Evolutionary conservation across 2,888 invertebrate species (phyloP), one percentile per base, ranked within the genome.

Genomic region (Pogonocherus hispidulus): DNA sequence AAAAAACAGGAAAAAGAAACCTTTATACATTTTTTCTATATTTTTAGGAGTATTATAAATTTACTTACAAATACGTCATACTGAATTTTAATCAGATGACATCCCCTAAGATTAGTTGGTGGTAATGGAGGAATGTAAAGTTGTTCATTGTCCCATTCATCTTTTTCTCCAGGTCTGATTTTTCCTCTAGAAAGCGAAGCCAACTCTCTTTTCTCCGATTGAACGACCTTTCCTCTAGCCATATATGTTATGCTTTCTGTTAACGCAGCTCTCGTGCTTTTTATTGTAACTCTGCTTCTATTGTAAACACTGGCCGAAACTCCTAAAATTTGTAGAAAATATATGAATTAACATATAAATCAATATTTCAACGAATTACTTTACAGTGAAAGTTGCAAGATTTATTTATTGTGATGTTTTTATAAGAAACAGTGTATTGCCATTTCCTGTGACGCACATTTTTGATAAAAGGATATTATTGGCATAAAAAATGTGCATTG

Each of bases 51-150:
- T n/a, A n/a, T n/a, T n/a, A n/a, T n/a, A 59, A 56, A 47, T 32
- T 0, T 65, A 91, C 94, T 92, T 85, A 95, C 95, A 84, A 93
- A 96, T 63, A 97, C 94, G 84, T 97, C 96, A 83, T 98, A 98
- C 79, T 94, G 93, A 79, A 98, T 95, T 83, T 94, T 92, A 81
- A 98, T 97, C 79, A 98, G 91, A 86, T 96, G 96, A 84, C 97
- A 98, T 66, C 97, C 97, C 78, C 96, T 90, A 64, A 98, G 89
- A 88, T 96, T 96, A 70, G 97, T 97, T 37, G 97, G 97, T 72
- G 97, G 97, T 79, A 98, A 87, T 23, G 97, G 97, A 69, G 97
- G 97, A 73, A 98, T 95, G 85, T 95, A 94, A 64, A 97, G 90
- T 82, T 94, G 92, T 84, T 96, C 95, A 82, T 92, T 93, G 71